Evolutionary conservation across 1,140 invertebrate species (phyloP).

Genomic region (Camponotus vicinus): DNA sequence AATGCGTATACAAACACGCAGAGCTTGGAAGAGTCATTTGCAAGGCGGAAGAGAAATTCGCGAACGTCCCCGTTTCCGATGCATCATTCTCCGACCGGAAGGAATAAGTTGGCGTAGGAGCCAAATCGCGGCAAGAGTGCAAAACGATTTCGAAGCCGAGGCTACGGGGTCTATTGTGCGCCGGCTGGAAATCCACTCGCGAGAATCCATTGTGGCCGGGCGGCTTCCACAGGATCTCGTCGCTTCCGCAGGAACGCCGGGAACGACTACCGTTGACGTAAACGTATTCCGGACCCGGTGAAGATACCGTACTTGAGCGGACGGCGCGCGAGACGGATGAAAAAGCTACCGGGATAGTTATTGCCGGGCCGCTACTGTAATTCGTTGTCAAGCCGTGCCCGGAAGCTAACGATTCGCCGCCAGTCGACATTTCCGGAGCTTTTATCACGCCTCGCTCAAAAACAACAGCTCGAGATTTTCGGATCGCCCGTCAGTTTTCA

Average conservation of each 20-base stretch:
- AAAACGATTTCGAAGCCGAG: constrained; percentile 68
- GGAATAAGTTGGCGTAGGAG: constrained; percentile 72
- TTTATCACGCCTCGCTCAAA: constrained; percentile 60
- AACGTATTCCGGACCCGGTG: constrained; percentile 56
- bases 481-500: not conserved
- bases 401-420: not conserved
- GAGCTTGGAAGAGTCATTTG: not conserved
- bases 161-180: constrained; percentile 63
- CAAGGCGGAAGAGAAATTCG: constrained; percentile 23
- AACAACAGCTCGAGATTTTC: not conserved
- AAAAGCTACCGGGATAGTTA: constrained; percentile 12
- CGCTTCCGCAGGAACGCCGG: constrained; percentile 62
- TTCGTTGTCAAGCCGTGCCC: not conserved
- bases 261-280: constrained; percentile 52
- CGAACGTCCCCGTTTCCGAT: constrained; percentile 27
- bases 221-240: constrained; percentile 61
- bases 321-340: constrained; percentile 13
- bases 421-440: constrained; percentile 54
- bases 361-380: constrained; percentile 14
- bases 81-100: constrained; percentile 56
- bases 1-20: not conserved
- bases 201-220: constrained; percentile 63
- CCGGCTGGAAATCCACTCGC: constrained; percentile 69
- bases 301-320: constrained; percentile 42
- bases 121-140: constrained; percentile 70